Evolutionary conservation across 1,140 invertebrate species (phyloP).

Genomic region (Dinothrombium tinctorium): DNA sequence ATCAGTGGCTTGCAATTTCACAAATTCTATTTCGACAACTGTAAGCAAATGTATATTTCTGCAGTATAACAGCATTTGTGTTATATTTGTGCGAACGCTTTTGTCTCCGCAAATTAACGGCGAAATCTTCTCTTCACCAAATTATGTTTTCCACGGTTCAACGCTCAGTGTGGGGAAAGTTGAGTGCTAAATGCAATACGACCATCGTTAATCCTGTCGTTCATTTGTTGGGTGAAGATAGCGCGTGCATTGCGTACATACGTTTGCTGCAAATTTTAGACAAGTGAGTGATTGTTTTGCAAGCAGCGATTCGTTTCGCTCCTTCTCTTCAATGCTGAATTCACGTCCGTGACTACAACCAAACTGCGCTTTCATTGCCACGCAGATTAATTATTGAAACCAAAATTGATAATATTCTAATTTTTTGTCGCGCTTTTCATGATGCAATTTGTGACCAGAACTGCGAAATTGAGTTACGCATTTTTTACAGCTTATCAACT

Average conservation of each 20-base stretch:
- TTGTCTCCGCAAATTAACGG: background rate
- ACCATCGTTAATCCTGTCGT: constrained; percentile 96
- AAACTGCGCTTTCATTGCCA: background rate
- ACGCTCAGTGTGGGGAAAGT: constrained; percentile 45
- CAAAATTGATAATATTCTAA: background rate
- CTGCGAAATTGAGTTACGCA: background rate
- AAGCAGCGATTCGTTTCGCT: too few species aligned
- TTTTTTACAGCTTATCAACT: background rate
- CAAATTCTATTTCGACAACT: constrained; percentile 99
- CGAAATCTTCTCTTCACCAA: constrained; percentile 9
- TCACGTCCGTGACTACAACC: too few species aligned
- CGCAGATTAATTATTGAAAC: background rate
- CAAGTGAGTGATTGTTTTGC: constrained; percentile 74
- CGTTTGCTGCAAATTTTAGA: constrained; percentile 92
- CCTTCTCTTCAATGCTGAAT: too few species aligned
- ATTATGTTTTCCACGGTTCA: constrained; percentile 7
- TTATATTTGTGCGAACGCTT: background rate
- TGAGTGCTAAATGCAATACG: constrained; percentile 81
- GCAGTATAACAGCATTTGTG: background rate
- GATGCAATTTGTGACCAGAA: background rate
- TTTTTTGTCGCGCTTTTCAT: constrained; percentile 1
- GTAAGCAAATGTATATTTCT: background rate
- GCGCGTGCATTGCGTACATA: constrained; percentile 94
- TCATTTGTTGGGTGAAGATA: constrained; percentile 86
- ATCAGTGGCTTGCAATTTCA: constrained; percentile 97